Base-by-base conservation (phyloP, 2,797 vertebrate species). In the Gobionotothen gibberifrons region DNA sequence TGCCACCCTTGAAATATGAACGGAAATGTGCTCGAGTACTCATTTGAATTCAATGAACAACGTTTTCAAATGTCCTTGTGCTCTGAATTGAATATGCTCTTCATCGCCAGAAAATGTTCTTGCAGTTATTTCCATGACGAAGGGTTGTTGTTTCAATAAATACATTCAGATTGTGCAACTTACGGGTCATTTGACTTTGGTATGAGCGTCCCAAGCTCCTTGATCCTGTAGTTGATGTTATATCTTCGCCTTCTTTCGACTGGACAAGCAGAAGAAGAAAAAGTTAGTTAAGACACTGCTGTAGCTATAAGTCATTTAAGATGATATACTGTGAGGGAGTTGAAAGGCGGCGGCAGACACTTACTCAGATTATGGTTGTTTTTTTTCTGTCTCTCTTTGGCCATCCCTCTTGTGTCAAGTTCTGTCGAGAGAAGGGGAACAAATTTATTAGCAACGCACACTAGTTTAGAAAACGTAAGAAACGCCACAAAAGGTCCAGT, bases 181-280 rank as follows among this genome's bases (percentile, higher is more conserved):
- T 93, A 99, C 98, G 97, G 98, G 92, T 99, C 97, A 83, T 97
- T 99, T 72, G 97, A 98, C 89, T 98, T 99, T 81, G 98, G 98
- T 92, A 99, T 99, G 89, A 99, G 96, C 6, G 97, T 99, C 87
- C 98, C 98, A 89, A 99, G 95, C 87, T 99, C 98, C 90, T 99
- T 99, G 88, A 99, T 99, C 93, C 98, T 94, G 93, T 99, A 98
- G 95, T 99, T 99, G 92, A 99, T 99, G 93, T 99, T 99, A 93
- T 99, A 99, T 89, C 98, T 93, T 81, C 98, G 93, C 90, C 98
- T 94, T 94, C 98, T 96, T 96, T 99, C 98, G 93, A 99, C 98
- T 99, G 90, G 84, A 11, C 21, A 82, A 86, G 49, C 55, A 36
- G 15, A 65, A 40, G 39, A 53, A 60, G 48, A 21, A 39, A 21